A percentile compares a stretch with the other conserved stretches of the same genome.
phyloP scores from a whole-genome alignment of 1,140 invertebrate genomes.

The Cherax destructor region DNA sequence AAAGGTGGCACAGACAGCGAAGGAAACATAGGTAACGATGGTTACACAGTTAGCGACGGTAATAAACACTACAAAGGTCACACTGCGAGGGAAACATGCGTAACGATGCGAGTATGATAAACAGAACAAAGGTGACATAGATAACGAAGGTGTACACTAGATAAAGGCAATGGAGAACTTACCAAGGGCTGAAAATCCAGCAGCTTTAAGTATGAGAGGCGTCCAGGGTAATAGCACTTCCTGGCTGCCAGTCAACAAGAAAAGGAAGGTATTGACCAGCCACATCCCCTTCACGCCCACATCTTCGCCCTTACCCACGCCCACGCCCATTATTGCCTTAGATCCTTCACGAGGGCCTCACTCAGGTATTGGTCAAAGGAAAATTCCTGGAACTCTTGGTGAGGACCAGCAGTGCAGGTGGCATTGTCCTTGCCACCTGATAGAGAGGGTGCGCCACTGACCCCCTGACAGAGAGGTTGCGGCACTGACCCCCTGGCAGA shows the following conservation, averaged over 20 bases:
- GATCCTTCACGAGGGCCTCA: neutral
- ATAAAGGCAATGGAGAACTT: neutral
- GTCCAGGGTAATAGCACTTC: slow-evolving; percentile 42
- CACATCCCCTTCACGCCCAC: slow-evolving; percentile 51
- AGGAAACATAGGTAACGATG: too few species aligned
- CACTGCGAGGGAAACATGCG: too few species aligned
- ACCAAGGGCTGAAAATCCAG: slow-evolving; percentile 24
- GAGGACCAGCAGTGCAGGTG: neutral
- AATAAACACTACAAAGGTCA: too few species aligned
- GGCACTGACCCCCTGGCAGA: neutral
- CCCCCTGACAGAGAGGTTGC: neutral
- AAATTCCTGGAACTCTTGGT: too few species aligned
- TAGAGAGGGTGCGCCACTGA: neutral
- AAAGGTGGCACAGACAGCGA: too few species aligned
- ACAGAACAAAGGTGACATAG: neutral
- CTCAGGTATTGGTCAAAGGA: neutral
- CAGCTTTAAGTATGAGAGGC: slow-evolving; percentile 32
- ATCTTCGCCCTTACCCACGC: neutral
- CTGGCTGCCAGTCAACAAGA: slow-evolving; percentile 53
- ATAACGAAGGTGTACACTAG: neutral
- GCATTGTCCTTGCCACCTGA: neutral
- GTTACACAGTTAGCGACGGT: too few species aligned
- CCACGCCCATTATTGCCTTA: slow-evolving; percentile 19
- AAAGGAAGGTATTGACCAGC: slow-evolving; percentile 39
- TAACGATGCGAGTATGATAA: too few species aligned